Evolutionary conservation across 1,140 invertebrate genomes (phyloP).

Genomic region (Micrasema longulum): DNA sequence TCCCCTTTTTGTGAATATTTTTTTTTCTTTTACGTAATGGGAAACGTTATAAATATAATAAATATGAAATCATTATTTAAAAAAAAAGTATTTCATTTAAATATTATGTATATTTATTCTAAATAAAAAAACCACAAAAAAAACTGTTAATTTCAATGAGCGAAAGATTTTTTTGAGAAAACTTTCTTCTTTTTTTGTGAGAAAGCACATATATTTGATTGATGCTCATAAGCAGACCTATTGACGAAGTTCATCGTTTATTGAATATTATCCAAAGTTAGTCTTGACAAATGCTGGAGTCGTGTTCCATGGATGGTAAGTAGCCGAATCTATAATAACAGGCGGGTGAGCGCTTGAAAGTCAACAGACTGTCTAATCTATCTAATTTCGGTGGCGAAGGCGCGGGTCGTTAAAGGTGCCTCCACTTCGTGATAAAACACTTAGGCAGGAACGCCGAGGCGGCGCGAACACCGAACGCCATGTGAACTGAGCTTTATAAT

Average conservation of each 20-base stretch:
- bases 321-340: conserved; percentile 49
- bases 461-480: conserved; percentile 7
- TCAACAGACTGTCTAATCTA: conserved; percentile 31
- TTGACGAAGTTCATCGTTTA: conserved; percentile 29
- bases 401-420: conserved; percentile 27
- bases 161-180: too few species aligned
- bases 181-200: too few species aligned
- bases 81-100: too few species aligned
- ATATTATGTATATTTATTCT: too few species aligned
- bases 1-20: too few species aligned
- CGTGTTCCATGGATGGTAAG: conserved; percentile 49
- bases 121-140: too few species aligned
- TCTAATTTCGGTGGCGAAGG: conserved; percentile 52
- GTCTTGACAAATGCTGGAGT: conserved; percentile 50
- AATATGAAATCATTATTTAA: too few species aligned
- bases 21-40: too few species aligned
- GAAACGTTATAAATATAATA: too few species aligned
- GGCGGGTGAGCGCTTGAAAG: conserved; percentile 43
- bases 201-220: conserved; percentile 11
- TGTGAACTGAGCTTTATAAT: conserved; percentile 22
- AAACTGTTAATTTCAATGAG: too few species aligned
- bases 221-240: conserved; percentile 22
- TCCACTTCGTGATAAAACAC: conserved; percentile 38
- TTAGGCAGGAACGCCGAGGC: conserved; percentile 11
- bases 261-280: conserved; percentile 39